A percentile compares a stretch with the other conserved stretches of the same genome.
Conservation (phyloP, 1,140 invertebrate species). For the Lasaia peninsularis region DNA sequence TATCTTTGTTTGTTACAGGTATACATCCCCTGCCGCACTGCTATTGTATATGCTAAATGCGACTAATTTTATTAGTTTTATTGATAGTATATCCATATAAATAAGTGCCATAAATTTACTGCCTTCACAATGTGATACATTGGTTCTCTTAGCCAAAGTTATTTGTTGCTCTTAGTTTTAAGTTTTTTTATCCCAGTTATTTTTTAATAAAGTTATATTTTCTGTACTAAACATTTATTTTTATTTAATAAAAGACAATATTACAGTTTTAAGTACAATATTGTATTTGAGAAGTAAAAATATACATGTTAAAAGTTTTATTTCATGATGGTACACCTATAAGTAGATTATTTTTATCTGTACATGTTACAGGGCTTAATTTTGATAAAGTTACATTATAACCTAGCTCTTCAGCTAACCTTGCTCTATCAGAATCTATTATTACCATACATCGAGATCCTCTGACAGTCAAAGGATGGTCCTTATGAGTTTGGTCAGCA, state of each 20-base stretch:
- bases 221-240: neutral
- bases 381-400: slow-evolving; percentile 88
- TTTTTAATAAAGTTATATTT: slow-evolving; percentile 8
- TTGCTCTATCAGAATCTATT: slow-evolving; percentile 91
- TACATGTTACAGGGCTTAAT: slow-evolving; percentile 88
- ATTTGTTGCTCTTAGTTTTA: slow-evolving; percentile 2
- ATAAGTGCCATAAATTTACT: slow-evolving; percentile 13
- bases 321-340: slow-evolving; percentile 81
- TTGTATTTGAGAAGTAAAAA: slow-evolving; percentile 30
- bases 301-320: slow-evolving; percentile 18
- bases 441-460: slow-evolving; percentile 86
- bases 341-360: slow-evolving; percentile 95
- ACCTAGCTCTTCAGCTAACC: slow-evolving; percentile 84
- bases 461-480: slow-evolving; percentile 77
- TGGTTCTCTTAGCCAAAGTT: slow-evolving; percentile 1
- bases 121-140: slow-evolving; percentile 1
- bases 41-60: slow-evolving; percentile 79
- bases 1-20: slow-evolving; percentile 83
- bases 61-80: slow-evolving; percentile 31
- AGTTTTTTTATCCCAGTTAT: neutral
- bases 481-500: slow-evolving; percentile 92
- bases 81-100: neutral
- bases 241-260: neutral
- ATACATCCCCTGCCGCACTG: slow-evolving; percentile 83
- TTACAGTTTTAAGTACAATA: slow-evolving; percentile 14